Conservation (phyloP, 2,888 invertebrate species). For the Drosophila subquinaria region DNA sequence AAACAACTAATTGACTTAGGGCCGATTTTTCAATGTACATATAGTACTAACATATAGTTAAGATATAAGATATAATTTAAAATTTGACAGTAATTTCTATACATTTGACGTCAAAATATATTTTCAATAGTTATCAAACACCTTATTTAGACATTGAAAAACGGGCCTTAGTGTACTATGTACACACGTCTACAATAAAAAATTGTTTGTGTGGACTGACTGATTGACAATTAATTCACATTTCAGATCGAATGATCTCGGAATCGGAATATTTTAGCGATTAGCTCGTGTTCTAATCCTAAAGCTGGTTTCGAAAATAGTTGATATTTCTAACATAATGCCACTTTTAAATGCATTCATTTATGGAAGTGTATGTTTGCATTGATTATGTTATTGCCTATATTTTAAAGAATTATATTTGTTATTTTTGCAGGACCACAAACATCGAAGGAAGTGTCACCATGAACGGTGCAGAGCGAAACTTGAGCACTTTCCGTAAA, state of each 20-base stretch:
- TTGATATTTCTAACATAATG: not conserved
- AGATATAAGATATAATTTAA: too few species aligned
- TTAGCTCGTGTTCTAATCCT: not conserved
- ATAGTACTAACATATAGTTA: too few species aligned
- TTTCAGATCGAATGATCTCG: constrained; percentile 3
- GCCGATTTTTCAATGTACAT: too few species aligned
- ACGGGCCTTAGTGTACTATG: too few species aligned
- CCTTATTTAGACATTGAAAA: too few species aligned
- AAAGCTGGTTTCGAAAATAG: not conserved
- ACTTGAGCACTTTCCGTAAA: constrained; percentile 94
- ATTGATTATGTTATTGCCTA: not conserved
- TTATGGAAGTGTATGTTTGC: not conserved
- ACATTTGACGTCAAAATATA: too few species aligned
- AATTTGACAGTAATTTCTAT: too few species aligned
- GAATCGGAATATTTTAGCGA: not conserved
- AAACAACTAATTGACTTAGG: not conserved
- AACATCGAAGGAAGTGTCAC: constrained; percentile 93
- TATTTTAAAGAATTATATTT: not conserved
- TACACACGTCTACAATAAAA: not conserved
- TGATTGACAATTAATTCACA: constrained; percentile 3
- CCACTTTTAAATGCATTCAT: not conserved
- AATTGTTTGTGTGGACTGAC: not conserved
- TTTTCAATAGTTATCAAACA: too few species aligned
- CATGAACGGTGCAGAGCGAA: constrained; percentile 93
- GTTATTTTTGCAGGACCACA: constrained; percentile 88